phyloP scores from a whole-genome alignment of 2,113 vertebrate species.

The Brachionichthys hirsutus region DNA sequence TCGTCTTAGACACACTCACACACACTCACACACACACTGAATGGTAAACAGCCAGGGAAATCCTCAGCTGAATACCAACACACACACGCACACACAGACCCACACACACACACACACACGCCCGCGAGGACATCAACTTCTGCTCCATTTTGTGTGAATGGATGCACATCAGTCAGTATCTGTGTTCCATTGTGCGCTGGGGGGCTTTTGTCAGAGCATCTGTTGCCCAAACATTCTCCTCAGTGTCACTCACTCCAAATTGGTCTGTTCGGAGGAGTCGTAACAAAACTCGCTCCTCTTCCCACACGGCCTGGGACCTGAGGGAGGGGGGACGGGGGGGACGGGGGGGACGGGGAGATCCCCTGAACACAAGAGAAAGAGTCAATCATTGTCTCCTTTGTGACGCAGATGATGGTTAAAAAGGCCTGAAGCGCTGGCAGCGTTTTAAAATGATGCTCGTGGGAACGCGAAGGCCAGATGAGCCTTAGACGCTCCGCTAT shows the following conservation, averaged over 20 bases:
- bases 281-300: constrained; percentile 49
- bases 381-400: constrained; percentile 62
- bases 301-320: constrained; percentile 39
- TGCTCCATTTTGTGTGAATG: constrained; percentile 71
- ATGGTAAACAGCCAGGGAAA: constrained; percentile 59
- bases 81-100: constrained; percentile 48
- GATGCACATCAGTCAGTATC: constrained; percentile 71
- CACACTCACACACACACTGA: constrained; percentile 30
- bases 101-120: constrained; percentile 47
- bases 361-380: constrained; percentile 43
- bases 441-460: constrained; percentile 25
- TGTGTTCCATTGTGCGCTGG: constrained; percentile 49
- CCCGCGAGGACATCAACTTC: constrained; percentile 63
- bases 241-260: constrained; percentile 60
- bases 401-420: constrained; percentile 52
- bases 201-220: constrained; percentile 70
- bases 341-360: constrained; percentile 20
- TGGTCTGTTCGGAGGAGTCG: constrained; percentile 54
- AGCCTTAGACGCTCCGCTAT: background rate
- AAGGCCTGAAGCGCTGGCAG: constrained; percentile 10
- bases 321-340: constrained; percentile 29
- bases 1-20: constrained; percentile 39
- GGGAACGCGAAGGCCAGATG: constrained; percentile 14
- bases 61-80: constrained; percentile 54
- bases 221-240: constrained; percentile 71